Conservation (phyloP, 2,113 vertebrate genomes). For the Lagopus muta region DNA sequence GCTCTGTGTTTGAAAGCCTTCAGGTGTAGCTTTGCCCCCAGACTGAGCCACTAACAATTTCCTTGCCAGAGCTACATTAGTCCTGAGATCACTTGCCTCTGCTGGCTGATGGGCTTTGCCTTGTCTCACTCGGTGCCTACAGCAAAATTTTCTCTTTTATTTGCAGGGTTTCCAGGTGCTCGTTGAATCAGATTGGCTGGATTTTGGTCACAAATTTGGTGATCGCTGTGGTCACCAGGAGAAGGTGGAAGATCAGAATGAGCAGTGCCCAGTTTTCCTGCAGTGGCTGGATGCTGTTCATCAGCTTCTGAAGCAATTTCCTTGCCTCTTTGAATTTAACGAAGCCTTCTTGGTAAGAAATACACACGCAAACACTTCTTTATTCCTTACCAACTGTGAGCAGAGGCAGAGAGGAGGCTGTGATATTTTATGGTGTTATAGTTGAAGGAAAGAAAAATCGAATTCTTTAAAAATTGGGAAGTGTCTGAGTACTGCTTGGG, state of each 20-base stretch:
- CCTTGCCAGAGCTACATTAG: neutral
- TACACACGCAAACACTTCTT: neutral
- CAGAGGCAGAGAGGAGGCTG: neutral
- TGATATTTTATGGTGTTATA: neutral
- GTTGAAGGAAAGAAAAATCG: neutral
- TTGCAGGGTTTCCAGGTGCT: conserved; percentile 95
- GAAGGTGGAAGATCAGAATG: conserved; percentile 92
- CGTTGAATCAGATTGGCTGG: conserved; percentile 96
- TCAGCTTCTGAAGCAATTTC: conserved; percentile 97
- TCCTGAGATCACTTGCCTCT: neutral
- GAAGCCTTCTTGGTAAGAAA: conserved; percentile 94
- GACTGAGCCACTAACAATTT: neutral
- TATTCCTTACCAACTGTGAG: neutral
- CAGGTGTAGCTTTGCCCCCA: neutral
- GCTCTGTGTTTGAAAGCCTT: neutral
- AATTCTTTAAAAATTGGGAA: neutral
- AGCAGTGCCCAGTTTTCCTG: conserved; percentile 97
- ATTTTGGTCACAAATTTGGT: conserved; percentile 97
- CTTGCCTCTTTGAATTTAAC: conserved; percentile 97
- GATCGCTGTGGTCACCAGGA: conserved; percentile 98
- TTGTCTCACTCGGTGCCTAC: fast-evolving
- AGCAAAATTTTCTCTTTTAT: neutral
- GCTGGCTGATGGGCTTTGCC: neutral
- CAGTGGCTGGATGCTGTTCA: conserved; percentile 98
- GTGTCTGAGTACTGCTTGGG: neutral